Evolutionary conservation across 2,888 invertebrate genomes (phyloP).

Genomic region (Rhodophaea formosa): DNA sequence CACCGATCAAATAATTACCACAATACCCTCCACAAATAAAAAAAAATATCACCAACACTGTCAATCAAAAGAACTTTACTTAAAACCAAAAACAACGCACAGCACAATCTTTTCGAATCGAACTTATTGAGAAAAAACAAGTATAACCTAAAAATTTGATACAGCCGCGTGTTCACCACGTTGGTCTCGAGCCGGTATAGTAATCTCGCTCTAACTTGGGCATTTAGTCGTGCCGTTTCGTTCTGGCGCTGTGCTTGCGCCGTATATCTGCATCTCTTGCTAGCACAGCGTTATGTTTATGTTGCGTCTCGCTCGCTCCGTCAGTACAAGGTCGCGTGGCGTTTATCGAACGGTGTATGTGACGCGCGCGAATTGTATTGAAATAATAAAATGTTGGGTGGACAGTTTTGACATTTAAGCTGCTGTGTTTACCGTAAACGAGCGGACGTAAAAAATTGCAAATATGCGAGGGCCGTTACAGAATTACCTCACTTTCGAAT

Average conservation of each 20-base stretch:
- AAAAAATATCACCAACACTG: not conserved
- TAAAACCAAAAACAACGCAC: slow-evolving; percentile 12
- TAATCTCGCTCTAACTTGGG: slow-evolving; percentile 33
- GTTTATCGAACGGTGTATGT: slow-evolving; percentile 7
- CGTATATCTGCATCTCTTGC: not conserved
- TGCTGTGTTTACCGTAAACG: not conserved
- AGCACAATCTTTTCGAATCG: slow-evolving; percentile 22
- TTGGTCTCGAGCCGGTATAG: slow-evolving; percentile 51
- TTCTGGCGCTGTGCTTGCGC: not conserved
- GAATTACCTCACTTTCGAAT: not conserved
- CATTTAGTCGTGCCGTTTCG: not conserved
- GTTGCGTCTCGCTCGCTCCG: slow-evolving; percentile 35
- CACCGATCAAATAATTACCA: not conserved
- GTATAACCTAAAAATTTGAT: slow-evolving; percentile 59
- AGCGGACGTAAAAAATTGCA: too few relatives aligned
- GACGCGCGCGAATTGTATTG: slow-evolving; percentile 2
- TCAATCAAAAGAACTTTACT: not conserved
- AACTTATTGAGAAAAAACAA: slow-evolving; percentile 29
- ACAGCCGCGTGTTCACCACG: slow-evolving; percentile 57
- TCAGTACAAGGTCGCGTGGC: slow-evolving; percentile 22
- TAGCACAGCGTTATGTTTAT: not conserved
- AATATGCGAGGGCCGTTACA: not conserved
- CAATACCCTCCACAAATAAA: not conserved
- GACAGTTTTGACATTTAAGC: slow-evolving; percentile 11
- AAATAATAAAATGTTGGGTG: slow-evolving; percentile 5